Evolutionary conservation across 2,888 invertebrate genomes (phyloP).

Genomic region (Gastracanthus pulcherrimus): DNA sequence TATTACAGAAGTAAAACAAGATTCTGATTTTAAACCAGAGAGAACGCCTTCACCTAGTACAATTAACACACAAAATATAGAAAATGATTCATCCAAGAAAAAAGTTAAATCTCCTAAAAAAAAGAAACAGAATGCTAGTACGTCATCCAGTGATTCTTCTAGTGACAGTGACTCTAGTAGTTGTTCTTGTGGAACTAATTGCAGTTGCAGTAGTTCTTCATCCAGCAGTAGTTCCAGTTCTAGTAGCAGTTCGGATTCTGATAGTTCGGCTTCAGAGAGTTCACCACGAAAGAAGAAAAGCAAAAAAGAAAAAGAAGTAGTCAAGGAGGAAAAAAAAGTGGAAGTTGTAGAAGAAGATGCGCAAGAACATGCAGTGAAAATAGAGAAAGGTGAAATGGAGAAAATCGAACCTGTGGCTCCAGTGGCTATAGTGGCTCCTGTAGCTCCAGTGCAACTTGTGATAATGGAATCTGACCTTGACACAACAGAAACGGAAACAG

Average conservation of each 20-base stretch:
- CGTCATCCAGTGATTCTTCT: slow-evolving; percentile 87
- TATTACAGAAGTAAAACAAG: slow-evolving; percentile 6
- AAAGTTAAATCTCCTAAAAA: slow-evolving; percentile 75
- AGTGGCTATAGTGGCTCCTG: slow-evolving; percentile 73
- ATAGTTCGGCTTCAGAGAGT: slow-evolving; percentile 82
- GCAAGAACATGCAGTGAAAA: background rate
- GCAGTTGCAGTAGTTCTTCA: slow-evolving; percentile 88
- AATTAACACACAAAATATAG: slow-evolving; percentile 5
- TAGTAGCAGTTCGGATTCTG: slow-evolving; percentile 81
- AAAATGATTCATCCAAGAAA: slow-evolving; percentile 55
- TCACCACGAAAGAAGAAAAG: slow-evolving; percentile 73
- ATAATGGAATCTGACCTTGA: slow-evolving; percentile 91
- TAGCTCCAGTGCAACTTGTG: slow-evolving; percentile 78
- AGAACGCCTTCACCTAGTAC: slow-evolving; percentile 30
- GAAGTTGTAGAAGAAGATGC: slow-evolving; percentile 76
- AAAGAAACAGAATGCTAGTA: slow-evolving; percentile 76
- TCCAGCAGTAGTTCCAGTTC: slow-evolving; percentile 82
- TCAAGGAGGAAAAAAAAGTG: slow-evolving; percentile 78
- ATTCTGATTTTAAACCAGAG: slow-evolving; percentile 20
- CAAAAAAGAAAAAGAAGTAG: slow-evolving; percentile 71
- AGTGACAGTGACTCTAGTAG: slow-evolving; percentile 87
- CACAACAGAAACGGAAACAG: slow-evolving; percentile 90
- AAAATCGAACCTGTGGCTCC: slow-evolving; percentile 61
- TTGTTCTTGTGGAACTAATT: slow-evolving; percentile 90
- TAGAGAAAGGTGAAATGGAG: slow-evolving; percentile 54